phyloP scores from a whole-genome alignment of 2,797 vertebrate species.

The Setipinna tenuifilis region DNA sequence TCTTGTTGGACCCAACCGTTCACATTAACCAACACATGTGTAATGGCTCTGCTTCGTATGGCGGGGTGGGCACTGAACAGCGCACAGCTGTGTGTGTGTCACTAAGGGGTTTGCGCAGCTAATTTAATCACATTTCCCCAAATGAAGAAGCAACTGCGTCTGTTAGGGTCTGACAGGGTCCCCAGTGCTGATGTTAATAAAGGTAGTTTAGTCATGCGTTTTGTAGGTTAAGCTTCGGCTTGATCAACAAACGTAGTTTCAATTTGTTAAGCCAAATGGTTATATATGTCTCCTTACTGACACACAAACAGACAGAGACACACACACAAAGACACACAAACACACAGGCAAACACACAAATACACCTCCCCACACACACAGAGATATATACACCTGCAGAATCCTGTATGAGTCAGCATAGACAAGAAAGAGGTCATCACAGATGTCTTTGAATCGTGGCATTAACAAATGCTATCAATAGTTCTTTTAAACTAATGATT shows the following conservation, averaged over 20 bases:
- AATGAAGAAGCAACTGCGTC: background rate
- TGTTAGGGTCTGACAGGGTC: background rate
- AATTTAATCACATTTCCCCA: background rate
- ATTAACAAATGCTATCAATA: background rate
- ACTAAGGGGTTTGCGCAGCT: background rate
- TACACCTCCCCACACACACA: background rate
- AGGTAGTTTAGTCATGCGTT: conserved; percentile 11
- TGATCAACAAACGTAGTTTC: background rate
- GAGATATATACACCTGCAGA: background rate
- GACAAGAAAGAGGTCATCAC: background rate
- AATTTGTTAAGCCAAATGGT: background rate
- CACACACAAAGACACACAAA: conserved; percentile 1
- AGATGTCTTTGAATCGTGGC: background rate
- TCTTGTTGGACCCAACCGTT: background rate
- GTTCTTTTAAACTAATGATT: conserved; percentile 10
- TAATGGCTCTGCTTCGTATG: background rate
- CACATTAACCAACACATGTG: conserved; percentile 13
- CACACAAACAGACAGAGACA: background rate
- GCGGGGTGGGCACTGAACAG: background rate
- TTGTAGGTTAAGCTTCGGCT: background rate
- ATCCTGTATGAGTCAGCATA: background rate
- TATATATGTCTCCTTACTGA: background rate
- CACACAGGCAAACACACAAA: conserved; percentile 23
- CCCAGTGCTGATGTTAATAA: background rate
- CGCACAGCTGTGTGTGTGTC: background rate